Percentiles rank a stretch among this genome's conserved stretches.
phyloP scores from a whole-genome alignment of 2,113 vertebrate species.

The Ageneiosus marmoratus region DNA sequence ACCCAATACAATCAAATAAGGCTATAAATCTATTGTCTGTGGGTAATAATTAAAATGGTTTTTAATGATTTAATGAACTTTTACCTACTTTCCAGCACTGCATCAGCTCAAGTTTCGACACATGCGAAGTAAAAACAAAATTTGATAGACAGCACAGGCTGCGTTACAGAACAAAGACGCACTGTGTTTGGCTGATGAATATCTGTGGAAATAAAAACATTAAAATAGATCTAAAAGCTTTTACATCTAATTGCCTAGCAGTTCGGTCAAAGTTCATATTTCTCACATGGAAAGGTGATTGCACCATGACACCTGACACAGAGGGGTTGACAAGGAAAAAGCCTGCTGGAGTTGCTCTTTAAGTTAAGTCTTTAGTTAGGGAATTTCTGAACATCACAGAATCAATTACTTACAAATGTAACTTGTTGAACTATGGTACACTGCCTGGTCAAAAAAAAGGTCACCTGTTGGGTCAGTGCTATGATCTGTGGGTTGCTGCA shows the following conservation, averaged over 20 bases:
- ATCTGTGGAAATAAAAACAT: background rate
- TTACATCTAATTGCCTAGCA: background rate
- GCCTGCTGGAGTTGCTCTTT: background rate
- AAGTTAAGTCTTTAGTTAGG: background rate
- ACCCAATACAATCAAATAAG: too few relatives aligned
- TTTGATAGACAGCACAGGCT: background rate
- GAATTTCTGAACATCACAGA: background rate
- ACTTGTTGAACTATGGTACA: too few relatives aligned
- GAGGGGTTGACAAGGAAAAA: background rate
- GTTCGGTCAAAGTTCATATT: too few relatives aligned
- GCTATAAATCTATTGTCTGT: too few relatives aligned
- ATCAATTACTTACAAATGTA: background rate
- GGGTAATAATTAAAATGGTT: too few relatives aligned
- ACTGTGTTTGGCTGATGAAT: background rate
- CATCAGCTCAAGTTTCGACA: background rate
- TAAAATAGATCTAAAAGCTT: background rate
- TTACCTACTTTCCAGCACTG: too few relatives aligned
- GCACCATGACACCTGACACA: too few relatives aligned
- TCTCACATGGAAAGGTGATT: too few relatives aligned
- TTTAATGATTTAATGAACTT: background rate
- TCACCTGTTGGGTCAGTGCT: too few relatives aligned
- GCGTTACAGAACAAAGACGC: background rate
- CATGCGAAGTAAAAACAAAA: background rate
- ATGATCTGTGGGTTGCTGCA: too few relatives aligned
- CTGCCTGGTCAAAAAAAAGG: too few relatives aligned